Percentiles rank a stretch among this genome's conserved stretches.
Conservation (phyloP, 2,113 vertebrate genomes). For the Gorilla gorilla region DNA sequence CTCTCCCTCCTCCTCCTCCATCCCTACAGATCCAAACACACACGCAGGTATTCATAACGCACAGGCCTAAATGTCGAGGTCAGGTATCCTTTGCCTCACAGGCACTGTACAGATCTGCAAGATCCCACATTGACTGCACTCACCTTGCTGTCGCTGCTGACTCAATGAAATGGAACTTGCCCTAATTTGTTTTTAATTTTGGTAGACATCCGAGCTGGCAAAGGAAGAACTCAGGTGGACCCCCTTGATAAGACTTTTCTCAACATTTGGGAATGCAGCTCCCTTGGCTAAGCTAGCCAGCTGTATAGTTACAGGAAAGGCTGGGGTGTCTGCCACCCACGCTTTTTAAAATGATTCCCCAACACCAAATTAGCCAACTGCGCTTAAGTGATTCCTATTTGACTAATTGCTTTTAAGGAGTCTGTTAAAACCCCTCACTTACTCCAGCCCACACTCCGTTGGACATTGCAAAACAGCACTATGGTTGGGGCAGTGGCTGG, state of each 20-base stretch:
- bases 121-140: not conserved
- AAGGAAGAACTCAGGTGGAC: not conserved
- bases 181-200: not conserved
- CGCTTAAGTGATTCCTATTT: conserved; percentile 65
- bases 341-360: conserved; percentile 48
- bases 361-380: conserved; percentile 74
- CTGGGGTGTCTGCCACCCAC: conserved; percentile 56
- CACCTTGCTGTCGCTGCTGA: not conserved
- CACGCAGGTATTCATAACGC: not conserved
- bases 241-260: not conserved
- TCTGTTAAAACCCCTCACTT: conserved; percentile 70
- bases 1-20: not conserved
- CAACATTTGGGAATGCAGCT: not conserved
- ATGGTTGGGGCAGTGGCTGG: conserved; percentile 23
- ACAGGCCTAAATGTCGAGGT: not conserved
- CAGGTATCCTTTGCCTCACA: not conserved
- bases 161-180: not conserved
- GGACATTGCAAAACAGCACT: conserved; percentile 57
- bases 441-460: conserved; percentile 59
- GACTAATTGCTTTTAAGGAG: conserved; percentile 72
- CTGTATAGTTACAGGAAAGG: not conserved
- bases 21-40: not conserved
- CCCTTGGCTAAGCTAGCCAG: conserved; percentile 24
- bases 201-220: not conserved
- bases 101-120: not conserved